Conservation (phyloP, 2,888 invertebrate species). For the Pammene fasciana region DNA sequence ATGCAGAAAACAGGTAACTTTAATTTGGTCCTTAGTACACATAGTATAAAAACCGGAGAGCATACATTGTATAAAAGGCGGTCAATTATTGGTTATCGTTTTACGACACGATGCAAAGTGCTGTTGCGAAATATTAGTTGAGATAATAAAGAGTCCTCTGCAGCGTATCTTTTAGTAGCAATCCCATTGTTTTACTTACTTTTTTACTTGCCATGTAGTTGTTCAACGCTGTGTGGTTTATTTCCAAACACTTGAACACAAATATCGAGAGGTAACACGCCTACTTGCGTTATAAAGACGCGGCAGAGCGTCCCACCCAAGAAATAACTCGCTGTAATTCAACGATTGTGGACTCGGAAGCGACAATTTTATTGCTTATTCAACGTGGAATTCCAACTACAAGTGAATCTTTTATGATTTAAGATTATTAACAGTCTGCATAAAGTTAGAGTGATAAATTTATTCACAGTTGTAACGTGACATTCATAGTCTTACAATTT, state of each 20-base stretch:
- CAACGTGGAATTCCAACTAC: conserved; percentile 28
- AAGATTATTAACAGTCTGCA: conserved; percentile 24
- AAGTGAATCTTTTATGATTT: conserved; percentile 37
- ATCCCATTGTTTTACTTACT: background rate
- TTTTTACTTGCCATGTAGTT: conserved; percentile 6
- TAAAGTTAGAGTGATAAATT: conserved; percentile 21
- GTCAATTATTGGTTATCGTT: conserved; percentile 34
- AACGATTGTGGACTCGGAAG: conserved; percentile 47
- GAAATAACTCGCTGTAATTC: conserved; percentile 50
- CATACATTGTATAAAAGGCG: conserved; percentile 21
- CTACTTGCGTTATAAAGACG: conserved; percentile 45
- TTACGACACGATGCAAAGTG: conserved; percentile 10
- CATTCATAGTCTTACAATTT: background rate
- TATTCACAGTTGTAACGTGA: background rate
- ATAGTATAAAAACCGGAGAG: conserved; percentile 27
- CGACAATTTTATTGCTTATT: conserved; percentile 57
- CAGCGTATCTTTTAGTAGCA: background rate
- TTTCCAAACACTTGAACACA: conserved; percentile 42
- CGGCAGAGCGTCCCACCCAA: conserved; percentile 51
- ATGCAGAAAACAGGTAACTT: conserved; percentile 36
- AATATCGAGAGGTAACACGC: conserved; percentile 35
- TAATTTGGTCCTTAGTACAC: conserved; percentile 29
- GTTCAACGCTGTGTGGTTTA: conserved; percentile 27
- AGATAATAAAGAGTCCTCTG: conserved; percentile 8
- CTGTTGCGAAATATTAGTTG: conserved; percentile 23